Evolutionary conservation across 92 coral and sea anemone species (phyloP), one percentile per base, ranked within the genome.

Genomic region (Porites evermanni): DNA sequence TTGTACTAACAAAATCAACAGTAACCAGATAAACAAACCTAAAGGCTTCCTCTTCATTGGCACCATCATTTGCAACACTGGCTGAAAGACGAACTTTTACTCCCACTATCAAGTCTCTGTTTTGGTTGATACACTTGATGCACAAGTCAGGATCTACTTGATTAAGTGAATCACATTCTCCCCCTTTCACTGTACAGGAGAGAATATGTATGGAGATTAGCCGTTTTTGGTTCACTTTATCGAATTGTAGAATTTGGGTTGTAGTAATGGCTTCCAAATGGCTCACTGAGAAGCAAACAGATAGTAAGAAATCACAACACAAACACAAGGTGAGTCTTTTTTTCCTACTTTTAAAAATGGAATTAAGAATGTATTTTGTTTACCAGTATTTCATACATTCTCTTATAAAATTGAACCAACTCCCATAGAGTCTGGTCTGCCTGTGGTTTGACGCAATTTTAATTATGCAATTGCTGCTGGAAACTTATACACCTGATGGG

Each of bases 101-200:
- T 26, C 98, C 98, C 21, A 95, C 93, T 19, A 92, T 91, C 56
- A 94, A 50, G 72, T 95, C 98, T 78, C 77, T 89, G 77, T 96
- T 96, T 71, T 80, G 81, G 12, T 56, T 63, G 64, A 92, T 89
- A 63, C 98, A 94, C 18, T 94, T 79, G 6, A 79, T 85, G 80
- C 98, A 96, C 60, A 77, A 78, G 14, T 91, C 91, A 54, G 91
- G 61, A 79, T 92, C 87, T 21, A 96, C 95, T 88, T 96, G 98
- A 67, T 92, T 96, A 4, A 94, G 92, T 12, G 95, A 92, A 74
- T 96, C 98, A 82, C 97, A 92, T 72, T 96, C 98, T 11, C 98
- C 98, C 3, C 98, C 98, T 54, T 52, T 70, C 1, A 76, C 92
- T 92, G 51, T 18, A 26, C 54, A 54, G 17, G 5, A 47, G 65